phyloP scores from a whole-genome alignment of 2,888 invertebrate species.

The Epiblema foenella region DNA sequence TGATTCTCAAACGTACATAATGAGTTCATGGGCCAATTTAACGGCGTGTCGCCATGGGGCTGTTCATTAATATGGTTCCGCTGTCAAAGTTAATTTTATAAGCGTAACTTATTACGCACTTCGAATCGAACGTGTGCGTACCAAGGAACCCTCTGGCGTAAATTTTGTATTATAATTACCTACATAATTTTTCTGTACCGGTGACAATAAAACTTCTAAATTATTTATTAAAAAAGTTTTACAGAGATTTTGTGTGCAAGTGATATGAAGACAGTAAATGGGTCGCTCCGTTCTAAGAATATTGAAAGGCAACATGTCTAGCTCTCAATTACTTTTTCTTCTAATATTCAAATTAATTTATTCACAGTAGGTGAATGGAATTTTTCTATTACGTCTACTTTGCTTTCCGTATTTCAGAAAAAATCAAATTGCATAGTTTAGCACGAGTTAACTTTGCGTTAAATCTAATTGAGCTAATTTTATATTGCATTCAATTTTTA shows the following conservation, averaged over 20 bases:
- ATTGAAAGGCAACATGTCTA: neutral
- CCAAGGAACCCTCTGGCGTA: slow-evolving; percentile 7
- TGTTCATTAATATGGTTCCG: slow-evolving; percentile 18
- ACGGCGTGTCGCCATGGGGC: slow-evolving; percentile 7
- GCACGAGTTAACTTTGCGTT: no score
- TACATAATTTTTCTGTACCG: neutral
- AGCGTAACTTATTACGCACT: slow-evolving; percentile 20
- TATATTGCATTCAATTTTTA: no score
- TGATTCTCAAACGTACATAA: neutral
- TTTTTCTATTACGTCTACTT: neutral
- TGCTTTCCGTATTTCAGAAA: neutral
- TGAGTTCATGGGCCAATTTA: slow-evolving; percentile 15
- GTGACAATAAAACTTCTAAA: neutral
- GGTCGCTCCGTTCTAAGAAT: neutral
- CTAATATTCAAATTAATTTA: no score
- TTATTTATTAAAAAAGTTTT: neutral
- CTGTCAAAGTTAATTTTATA: slow-evolving; percentile 24
- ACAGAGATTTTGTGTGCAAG: neutral
- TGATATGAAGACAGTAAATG: neutral
- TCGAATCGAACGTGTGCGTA: slow-evolving; percentile 1
- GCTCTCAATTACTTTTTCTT: no score
- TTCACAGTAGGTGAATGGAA: no score
- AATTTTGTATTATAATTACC: slow-evolving; percentile 1
- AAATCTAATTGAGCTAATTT: no score
- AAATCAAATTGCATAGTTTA: no score